phyloP scores from a whole-genome alignment of 2,888 invertebrate species.

The Rhodophaea formosa region DNA sequence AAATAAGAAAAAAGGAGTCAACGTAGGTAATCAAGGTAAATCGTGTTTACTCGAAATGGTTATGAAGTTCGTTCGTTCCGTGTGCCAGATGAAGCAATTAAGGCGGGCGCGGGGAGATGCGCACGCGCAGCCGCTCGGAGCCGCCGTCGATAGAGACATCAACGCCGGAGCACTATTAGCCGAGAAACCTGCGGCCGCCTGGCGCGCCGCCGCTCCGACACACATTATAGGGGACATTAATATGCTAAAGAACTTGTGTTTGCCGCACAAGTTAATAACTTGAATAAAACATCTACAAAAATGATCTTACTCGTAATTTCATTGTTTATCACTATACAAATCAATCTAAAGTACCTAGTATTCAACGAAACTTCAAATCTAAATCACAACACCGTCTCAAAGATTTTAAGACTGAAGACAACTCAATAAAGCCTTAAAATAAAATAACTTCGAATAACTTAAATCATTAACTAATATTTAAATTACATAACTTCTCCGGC shows the following conservation, averaged over 20 bases:
- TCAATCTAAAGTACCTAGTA: not conserved
- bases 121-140: slow-evolving; percentile 64
- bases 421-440: not conserved
- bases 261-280: not conserved
- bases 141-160: slow-evolving; percentile 75
- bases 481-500: slow-evolving; percentile 46
- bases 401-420: not conserved
- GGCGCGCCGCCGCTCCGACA: slow-evolving; percentile 29
- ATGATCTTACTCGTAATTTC: not conserved
- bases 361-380: not conserved
- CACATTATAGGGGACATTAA: slow-evolving; percentile 18
- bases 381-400: not conserved
- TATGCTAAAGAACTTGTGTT: slow-evolving; percentile 11
- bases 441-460: slow-evolving; percentile 5
- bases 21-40: not conserved
- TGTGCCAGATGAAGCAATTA: slow-evolving; percentile 80
- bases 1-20: slow-evolving; percentile 29
- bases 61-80: slow-evolving; percentile 45
- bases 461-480: slow-evolving; percentile 39
- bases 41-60: slow-evolving; percentile 43
- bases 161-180: slow-evolving; percentile 45
- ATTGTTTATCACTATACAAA: not conserved
- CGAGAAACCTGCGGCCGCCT: slow-evolving; percentile 8
- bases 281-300: not conserved
- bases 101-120: slow-evolving; percentile 55